phyloP scores from a whole-genome alignment of 2,888 invertebrate species.

The Poecilus cupreus region DNA sequence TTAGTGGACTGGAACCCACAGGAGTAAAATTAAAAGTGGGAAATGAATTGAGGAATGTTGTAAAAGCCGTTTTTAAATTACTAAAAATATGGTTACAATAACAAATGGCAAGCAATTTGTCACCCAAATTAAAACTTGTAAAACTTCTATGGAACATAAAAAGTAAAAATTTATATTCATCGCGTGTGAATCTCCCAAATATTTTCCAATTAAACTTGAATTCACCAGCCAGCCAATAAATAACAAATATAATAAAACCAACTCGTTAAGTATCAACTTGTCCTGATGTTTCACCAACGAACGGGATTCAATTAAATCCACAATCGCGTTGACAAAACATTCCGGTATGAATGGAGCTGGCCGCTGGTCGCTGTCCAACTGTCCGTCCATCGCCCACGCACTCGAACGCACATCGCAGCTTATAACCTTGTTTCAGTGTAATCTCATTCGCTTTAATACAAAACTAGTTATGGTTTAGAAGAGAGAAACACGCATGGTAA shows the following conservation, averaged over 20 bases:
- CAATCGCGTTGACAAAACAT: not conserved
- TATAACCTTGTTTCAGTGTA: constrained; percentile 46
- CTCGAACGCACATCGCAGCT: constrained; percentile 5
- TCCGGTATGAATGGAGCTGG: constrained; percentile 30
- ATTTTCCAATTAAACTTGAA: not conserved
- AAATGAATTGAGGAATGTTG: too few species aligned
- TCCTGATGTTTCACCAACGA: not conserved
- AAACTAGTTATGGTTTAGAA: constrained; percentile 35
- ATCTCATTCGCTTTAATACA: constrained; percentile 35
- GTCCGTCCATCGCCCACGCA: constrained; percentile 24
- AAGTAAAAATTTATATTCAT: not conserved
- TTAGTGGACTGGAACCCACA: too few species aligned
- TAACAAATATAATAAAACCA: not conserved
- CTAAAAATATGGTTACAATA: not conserved
- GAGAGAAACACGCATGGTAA: constrained; percentile 9
- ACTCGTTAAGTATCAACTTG: not conserved
- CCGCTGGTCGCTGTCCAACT: not conserved
- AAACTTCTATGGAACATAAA: not conserved
- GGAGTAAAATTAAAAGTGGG: too few species aligned
- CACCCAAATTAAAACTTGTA: not conserved
- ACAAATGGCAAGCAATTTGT: not conserved
- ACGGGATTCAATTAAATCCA: constrained; percentile 34
- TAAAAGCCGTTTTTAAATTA: too few species aligned
- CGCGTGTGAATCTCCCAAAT: not conserved
- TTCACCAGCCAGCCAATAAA: not conserved